Percentiles rank a stretch among this genome's conserved stretches.
Conservation (phyloP, 92 coral and sea anemone species). For the Phenganax subtilis region DNA sequence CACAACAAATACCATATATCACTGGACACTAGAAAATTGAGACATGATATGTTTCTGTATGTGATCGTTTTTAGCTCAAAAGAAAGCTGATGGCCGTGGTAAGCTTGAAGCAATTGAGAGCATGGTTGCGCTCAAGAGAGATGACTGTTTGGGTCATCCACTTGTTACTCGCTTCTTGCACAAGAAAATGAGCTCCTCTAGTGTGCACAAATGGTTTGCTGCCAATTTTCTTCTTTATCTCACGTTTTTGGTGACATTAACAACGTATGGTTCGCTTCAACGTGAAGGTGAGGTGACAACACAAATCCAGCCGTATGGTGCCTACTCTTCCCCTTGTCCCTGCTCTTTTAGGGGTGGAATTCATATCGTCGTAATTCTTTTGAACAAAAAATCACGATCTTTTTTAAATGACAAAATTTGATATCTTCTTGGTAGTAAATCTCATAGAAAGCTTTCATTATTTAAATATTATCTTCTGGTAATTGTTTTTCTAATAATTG, state of each 20-base stretch:
- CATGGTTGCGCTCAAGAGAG: constrained; percentile 3
- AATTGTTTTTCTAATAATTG: too few species aligned
- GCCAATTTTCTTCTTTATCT: background rate
- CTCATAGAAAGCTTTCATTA: too few species aligned
- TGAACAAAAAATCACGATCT: too few species aligned
- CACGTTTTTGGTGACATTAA: constrained; percentile 10
- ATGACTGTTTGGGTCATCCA: constrained; percentile 27
- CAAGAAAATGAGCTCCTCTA: background rate
- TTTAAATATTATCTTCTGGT: too few species aligned
- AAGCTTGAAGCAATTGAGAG: constrained; percentile 29
- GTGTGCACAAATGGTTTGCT: background rate
- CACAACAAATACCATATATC: too few species aligned
- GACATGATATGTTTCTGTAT: too few species aligned
- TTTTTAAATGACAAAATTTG: too few species aligned
- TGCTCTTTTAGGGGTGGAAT: too few species aligned
- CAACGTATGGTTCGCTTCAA: background rate
- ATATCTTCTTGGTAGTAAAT: too few species aligned
- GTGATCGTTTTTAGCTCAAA: background rate
- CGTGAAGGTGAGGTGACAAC: background rate
- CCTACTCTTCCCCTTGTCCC: too few species aligned
- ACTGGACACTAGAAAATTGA: too few species aligned
- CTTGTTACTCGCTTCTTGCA: background rate
- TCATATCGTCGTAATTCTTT: too few species aligned
- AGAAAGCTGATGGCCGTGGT: background rate
- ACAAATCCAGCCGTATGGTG: background rate